Evolutionary conservation across 1,140 invertebrate species (phyloP).

Genomic region (Papilio xuthus): DNA sequence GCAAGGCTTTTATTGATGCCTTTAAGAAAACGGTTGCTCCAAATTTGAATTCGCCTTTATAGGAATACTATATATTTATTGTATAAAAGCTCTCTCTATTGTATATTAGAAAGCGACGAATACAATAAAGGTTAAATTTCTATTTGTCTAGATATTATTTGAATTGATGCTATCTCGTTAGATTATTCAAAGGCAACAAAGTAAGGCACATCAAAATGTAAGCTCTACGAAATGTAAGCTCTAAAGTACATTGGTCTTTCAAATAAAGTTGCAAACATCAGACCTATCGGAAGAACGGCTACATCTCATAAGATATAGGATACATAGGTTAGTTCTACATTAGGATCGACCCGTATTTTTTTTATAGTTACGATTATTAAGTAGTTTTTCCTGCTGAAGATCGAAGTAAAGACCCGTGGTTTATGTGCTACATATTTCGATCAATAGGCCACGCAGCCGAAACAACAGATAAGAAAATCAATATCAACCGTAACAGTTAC

Average conservation of each 20-base stretch:
- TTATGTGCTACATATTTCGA: not conserved
- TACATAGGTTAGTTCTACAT: too few species aligned
- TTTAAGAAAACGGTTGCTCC: not conserved
- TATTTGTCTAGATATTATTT: not conserved
- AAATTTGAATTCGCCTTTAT: not conserved
- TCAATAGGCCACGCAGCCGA: not conserved
- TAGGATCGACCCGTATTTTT: too few species aligned
- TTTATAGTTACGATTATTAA: not conserved
- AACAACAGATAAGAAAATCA: conserved; percentile 6
- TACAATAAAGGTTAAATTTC: not conserved
- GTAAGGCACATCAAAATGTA: not conserved
- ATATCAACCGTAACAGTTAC: conserved; percentile 11
- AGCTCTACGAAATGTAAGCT: too few species aligned
- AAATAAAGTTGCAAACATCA: not conserved
- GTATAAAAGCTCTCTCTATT: not conserved
- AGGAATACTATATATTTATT: not conserved
- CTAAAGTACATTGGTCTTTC: not conserved
- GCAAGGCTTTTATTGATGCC: not conserved
- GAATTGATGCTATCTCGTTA: not conserved
- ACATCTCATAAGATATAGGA: too few species aligned
- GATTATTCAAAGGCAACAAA: not conserved
- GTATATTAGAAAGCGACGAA: not conserved
- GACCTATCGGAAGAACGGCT: not conserved
- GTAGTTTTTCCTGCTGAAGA: not conserved
- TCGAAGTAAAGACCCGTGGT: not conserved